phyloP scores from a whole-genome alignment of 2,797 vertebrate species.

The Cyprinodon diabolis region DNA sequence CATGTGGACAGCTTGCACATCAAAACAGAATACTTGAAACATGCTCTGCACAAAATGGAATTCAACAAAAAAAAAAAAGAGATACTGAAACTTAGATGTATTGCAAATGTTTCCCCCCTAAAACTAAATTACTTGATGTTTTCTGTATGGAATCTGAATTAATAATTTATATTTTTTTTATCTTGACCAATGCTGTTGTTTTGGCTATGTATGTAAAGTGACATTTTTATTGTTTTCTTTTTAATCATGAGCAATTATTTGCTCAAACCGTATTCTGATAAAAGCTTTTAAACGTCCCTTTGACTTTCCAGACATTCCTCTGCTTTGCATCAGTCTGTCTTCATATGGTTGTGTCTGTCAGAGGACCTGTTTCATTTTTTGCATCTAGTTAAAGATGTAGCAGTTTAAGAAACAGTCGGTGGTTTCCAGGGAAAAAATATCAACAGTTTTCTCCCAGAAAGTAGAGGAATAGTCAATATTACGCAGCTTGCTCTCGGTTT shows the following conservation, averaged over 20 bases:
- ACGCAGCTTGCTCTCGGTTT: neutral
- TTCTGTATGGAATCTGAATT: neutral
- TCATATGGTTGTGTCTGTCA: neutral
- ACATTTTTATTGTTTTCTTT: neutral
- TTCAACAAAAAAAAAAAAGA: neutral
- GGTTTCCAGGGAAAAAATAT: neutral
- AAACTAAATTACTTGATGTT: neutral
- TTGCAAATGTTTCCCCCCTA: neutral
- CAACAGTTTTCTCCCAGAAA: neutral
- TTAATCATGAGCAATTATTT: too few relatives aligned
- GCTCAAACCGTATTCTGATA: too few relatives aligned
- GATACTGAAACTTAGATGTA: neutral
- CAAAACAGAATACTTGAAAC: neutral
- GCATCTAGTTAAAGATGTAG: neutral
- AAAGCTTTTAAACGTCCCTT: neutral
- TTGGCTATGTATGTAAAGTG: neutral
- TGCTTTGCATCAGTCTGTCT: neutral
- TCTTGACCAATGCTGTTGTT: neutral
- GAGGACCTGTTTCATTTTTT: neutral
- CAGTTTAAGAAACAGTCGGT: too few relatives aligned
- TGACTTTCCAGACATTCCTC: neutral
- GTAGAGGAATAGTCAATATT: neutral
- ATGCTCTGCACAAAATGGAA: neutral
- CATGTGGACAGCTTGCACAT: neutral
- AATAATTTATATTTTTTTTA: neutral